These are phyloP conservation scores for Tonatia bakeri DNA, from an alignment of 2,113 vertebrate genomes.

Conservation along the genomic window DNA sequence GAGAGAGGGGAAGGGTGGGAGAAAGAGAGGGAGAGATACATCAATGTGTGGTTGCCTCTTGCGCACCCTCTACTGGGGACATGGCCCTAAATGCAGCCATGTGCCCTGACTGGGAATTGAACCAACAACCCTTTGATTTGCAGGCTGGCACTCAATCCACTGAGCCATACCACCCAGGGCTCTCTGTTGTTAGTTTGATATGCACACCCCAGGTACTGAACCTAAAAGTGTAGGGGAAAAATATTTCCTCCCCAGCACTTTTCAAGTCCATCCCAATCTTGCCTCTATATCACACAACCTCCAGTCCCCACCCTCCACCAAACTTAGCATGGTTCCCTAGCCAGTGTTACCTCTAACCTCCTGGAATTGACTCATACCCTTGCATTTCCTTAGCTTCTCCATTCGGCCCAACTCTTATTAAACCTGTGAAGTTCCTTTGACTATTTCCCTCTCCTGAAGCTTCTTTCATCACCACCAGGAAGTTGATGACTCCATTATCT, in stretches of 20 bases:
- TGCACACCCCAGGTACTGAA: background rate
- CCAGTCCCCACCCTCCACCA: background rate
- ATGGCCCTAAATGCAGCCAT: too few relatives aligned
- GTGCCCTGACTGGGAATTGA: too few relatives aligned
- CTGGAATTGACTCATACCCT: background rate
- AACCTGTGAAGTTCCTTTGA: background rate
- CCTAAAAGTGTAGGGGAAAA: background rate
- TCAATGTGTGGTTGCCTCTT: too few relatives aligned
- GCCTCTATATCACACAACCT: background rate
- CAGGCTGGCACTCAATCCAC: too few relatives aligned
- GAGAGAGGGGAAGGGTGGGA: too few relatives aligned
- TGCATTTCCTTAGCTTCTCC: background rate
- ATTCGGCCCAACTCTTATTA: background rate
- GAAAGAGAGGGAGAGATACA: too few relatives aligned
- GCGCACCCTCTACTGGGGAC: too few relatives aligned
- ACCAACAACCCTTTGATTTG: too few relatives aligned
- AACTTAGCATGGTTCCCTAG: background rate
- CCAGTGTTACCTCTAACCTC: background rate
- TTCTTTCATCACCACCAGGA: background rate
- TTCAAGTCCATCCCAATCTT: background rate
- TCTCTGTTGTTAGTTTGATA: background rate
- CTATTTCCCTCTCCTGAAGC: background rate
- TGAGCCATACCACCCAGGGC: too few relatives aligned
- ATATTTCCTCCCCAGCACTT: background rate
- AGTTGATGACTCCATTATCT: background rate